Conservation (phyloP, 2,113 vertebrate species). For the Elaphurus davidianus region DNA sequence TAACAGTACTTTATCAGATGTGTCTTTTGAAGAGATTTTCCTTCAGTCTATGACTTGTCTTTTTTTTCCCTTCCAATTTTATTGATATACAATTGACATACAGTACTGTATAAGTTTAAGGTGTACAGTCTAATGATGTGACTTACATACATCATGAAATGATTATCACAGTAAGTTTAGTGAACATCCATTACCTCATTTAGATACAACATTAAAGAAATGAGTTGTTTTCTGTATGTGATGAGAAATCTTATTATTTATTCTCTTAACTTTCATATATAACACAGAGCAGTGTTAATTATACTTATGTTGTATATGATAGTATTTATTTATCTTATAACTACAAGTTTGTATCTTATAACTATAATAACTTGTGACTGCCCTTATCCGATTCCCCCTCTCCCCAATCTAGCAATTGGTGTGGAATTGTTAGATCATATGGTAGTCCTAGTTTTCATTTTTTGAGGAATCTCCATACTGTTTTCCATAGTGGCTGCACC, state of each 20-base stretch:
- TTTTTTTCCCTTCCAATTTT: background rate
- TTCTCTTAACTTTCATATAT: background rate
- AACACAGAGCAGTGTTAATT: background rate
- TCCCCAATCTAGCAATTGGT: background rate
- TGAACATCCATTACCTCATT: background rate
- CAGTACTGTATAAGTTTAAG: background rate
- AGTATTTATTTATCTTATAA: background rate
- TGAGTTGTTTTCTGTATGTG: background rate
- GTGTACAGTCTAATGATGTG: background rate
- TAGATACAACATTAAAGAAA: background rate
- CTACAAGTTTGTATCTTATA: background rate
- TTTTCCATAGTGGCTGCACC: background rate
- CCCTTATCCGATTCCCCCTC: background rate
- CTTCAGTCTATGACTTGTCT: background rate
- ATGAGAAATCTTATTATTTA: background rate
- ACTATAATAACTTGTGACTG: background rate
- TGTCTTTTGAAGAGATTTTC: background rate
- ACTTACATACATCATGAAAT: background rate
- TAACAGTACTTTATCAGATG: background rate
- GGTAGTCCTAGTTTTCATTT: background rate
- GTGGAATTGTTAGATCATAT: background rate
- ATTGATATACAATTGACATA: background rate
- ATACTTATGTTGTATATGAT: background rate
- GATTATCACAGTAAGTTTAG: background rate
- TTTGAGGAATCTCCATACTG: background rate